Evolutionary conservation across 2,113 vertebrate species (phyloP).

Genomic region (Electrona antarctica): DNA sequence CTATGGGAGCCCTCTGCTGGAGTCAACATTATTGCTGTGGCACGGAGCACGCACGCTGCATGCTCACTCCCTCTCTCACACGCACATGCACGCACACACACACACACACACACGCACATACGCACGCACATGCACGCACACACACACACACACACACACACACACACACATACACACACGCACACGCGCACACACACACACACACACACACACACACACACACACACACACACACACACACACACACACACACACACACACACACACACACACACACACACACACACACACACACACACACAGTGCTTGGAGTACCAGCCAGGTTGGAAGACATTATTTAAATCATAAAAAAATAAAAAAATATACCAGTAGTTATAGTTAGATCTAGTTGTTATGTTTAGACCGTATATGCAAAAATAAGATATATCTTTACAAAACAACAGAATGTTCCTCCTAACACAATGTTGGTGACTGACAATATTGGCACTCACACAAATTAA

Average conservation of each 20-base stretch:
- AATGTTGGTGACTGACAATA: neutral
- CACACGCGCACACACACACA: neutral
- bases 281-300: neutral
- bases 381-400: too few relatives aligned
- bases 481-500: neutral
- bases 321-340: too few relatives aligned
- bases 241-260: conserved; percentile 27
- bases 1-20: conserved; percentile 75
- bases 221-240: neutral
- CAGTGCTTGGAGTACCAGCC: too few relatives aligned
- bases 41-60: conserved; percentile 14
- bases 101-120: too few relatives aligned
- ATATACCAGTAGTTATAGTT: too few relatives aligned
- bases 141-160: too few relatives aligned
- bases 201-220: conserved; percentile 24
- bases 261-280: conserved; percentile 1
- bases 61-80: too few relatives aligned
- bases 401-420: conserved; percentile 7
- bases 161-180: too few relatives aligned
- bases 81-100: too few relatives aligned
- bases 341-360: neutral
- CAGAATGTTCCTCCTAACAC: conserved; percentile 21
- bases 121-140: too few relatives aligned
- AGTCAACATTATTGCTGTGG: conserved; percentile 31
- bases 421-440: conserved; percentile 14